Conservation (phyloP, 2,888 invertebrate species). For the Mesodorylaimus sp. region DNA sequence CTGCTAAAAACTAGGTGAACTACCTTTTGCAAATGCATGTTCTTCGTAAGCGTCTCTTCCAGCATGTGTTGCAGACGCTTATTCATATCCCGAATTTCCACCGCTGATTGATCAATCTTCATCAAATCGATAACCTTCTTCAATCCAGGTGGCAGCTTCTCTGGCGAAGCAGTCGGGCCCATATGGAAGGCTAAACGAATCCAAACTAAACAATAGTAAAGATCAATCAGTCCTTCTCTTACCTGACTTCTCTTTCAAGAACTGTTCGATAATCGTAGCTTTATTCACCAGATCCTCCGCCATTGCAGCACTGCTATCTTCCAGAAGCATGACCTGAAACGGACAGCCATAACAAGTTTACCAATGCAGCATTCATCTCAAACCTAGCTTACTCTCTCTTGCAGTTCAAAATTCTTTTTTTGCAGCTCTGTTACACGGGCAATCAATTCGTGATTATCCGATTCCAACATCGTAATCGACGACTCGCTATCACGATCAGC, state of each 20-base stretch:
- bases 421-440: slow-evolving; percentile 33
- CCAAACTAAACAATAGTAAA: not conserved
- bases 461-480: slow-evolving; percentile 25
- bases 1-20: too few species aligned
- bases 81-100: slow-evolving; percentile 26
- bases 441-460: slow-evolving; percentile 35
- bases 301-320: slow-evolving; percentile 36
- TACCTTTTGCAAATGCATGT: slow-evolving; percentile 38
- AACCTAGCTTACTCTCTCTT: slow-evolving; percentile 33
- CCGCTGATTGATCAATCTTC: slow-evolving; percentile 6
- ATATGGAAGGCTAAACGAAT: not conserved
- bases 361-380: not conserved
- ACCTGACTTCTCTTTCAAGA: slow-evolving; percentile 18
- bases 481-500: slow-evolving; percentile 14
- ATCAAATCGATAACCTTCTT: slow-evolving; percentile 8
- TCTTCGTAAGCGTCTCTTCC: slow-evolving; percentile 39
- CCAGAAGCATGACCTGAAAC: slow-evolving; percentile 28
- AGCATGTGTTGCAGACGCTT: slow-evolving; percentile 35
- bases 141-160: slow-evolving; percentile 3
- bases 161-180: not conserved
- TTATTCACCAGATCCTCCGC: slow-evolving; percentile 37
- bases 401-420: slow-evolving; percentile 36
- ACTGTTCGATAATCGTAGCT: slow-evolving; percentile 36
- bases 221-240: too few species aligned
- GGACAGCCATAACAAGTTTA: slow-evolving; percentile 3